Base-by-base conservation (phyloP, 2,888 invertebrate species). In the Watsonalla binaria region DNA sequence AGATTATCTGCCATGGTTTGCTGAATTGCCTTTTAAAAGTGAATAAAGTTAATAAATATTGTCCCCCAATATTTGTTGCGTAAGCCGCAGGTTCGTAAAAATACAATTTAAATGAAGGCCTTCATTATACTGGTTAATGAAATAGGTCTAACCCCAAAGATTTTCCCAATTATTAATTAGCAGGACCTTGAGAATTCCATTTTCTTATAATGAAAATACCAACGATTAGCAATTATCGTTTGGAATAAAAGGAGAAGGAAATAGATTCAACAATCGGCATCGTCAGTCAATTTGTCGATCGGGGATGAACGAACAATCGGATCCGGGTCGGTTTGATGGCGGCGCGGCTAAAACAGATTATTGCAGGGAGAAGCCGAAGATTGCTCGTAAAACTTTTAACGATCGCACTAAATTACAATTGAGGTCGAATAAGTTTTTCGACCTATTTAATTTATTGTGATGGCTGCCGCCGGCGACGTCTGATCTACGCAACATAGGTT, bases 301-400 rank as follows among this genome's bases (percentile, higher is more conserved):
- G 65, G 58, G 59, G 66, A 66, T 67, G 68, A 74, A 72, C 64
- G 70, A 66, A 68, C 64, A 72, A 71, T 70, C 63, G 64, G 65
- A 72, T 70, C 64, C 69, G 63, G 68, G 72, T 66, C 64, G 67
- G 68, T 72, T 76, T 74, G 71, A 74, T 71, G 68, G 70, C 68
- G 72, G 65, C 68, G 65, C 68, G 72, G 65, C 72, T 76, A 74
- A 79, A 78, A 76, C 78, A 80, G 80, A 84, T 82, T 83, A 81
- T 77, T 69, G 74, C 67, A 71, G 70, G 68, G 70, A 69, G 57
- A 74, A 77, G 70, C 72, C 78, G 74, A 80, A 80, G 80, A 84
- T 82, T 78, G 81, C 78, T 78, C 80, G 80, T 82, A 82, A 82
- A 84, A 82, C 76, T 82, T 82, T 80, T 84, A 84, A 83, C 76